Conservation (phyloP, 2,113 vertebrate species). For the Echinops telfairi region DNA sequence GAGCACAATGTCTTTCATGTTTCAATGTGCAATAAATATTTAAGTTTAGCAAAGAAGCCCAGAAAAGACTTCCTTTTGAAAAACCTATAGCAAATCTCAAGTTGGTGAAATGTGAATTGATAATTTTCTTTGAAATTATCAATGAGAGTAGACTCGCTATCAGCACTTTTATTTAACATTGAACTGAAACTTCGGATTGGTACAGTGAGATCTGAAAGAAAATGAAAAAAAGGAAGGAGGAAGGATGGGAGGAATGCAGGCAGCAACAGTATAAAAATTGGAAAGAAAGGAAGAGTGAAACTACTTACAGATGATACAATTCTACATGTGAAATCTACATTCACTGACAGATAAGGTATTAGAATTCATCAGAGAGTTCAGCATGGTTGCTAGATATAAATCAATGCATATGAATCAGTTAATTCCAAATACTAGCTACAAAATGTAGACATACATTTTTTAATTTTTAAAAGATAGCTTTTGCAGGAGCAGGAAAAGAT, state of each 20-base stretch:
- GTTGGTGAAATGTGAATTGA: neutral
- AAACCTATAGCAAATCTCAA: slow-evolving; percentile 48
- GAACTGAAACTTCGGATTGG: neutral
- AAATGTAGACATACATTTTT: neutral
- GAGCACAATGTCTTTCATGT: neutral
- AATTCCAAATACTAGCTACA: neutral
- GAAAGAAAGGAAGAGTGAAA: neutral
- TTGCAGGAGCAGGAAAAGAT: neutral
- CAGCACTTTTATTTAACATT: neutral
- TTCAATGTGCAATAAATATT: slow-evolving; percentile 32
- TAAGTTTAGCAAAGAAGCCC: neutral
- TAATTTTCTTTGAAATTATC: neutral
- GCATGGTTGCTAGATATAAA: neutral
- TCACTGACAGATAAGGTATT: neutral
- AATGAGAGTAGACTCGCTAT: neutral
- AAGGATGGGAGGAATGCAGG: neutral
- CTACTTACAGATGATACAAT: neutral
- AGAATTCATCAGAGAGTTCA: neutral
- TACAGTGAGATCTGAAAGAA: neutral
- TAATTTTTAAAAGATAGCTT: neutral
- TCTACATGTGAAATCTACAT: neutral
- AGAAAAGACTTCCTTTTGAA: neutral
- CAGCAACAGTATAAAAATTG: too few species aligned
- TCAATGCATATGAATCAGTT: neutral
- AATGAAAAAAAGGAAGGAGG: too few species aligned